A percentile compares a stretch with the other conserved stretches of the same genome.
phyloP scores from a whole-genome alignment of 2,797 vertebrate genomes.

The Chelonia mydas region DNA sequence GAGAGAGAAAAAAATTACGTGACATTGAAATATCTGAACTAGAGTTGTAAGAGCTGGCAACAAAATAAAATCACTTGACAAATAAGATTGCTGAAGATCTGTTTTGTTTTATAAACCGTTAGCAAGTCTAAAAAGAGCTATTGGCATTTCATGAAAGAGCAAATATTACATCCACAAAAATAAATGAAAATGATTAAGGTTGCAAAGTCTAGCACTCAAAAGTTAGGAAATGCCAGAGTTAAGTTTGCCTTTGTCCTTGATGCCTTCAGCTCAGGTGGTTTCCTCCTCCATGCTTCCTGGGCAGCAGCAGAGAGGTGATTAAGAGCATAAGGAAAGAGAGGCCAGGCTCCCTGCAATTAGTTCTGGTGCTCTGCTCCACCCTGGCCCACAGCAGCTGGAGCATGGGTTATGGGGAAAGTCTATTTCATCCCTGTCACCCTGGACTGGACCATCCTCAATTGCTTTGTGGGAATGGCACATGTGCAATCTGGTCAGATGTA shows the following conservation, averaged over 20 bases:
- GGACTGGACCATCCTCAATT: not conserved
- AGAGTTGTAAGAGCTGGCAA: constrained; percentile 47
- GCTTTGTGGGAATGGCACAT: not conserved
- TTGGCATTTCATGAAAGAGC: not conserved
- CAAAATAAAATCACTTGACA: constrained; percentile 10
- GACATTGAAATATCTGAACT: constrained; percentile 63
- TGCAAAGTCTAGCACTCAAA: not conserved
- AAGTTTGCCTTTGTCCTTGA: not conserved
- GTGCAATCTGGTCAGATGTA: not conserved
- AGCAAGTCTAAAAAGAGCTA: not conserved
- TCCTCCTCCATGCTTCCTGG: not conserved
- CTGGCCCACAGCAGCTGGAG: not conserved
- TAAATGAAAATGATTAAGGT: not conserved
- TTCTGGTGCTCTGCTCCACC: not conserved
- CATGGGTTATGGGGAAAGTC: not conserved
- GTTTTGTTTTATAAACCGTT: not conserved
- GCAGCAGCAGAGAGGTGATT: not conserved
- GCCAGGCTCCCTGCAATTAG: no score
- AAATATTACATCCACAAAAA: not conserved
- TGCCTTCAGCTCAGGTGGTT: not conserved
- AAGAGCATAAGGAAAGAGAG: not conserved
- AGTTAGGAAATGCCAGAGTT: not conserved
- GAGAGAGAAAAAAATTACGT: constrained; percentile 69
- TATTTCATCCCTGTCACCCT: not conserved
- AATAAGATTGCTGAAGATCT: not conserved